Percentiles rank a stretch among this genome's conserved stretches.
Conservation (phyloP, 2,888 invertebrate genomes). For the Lepidocyrtoides sp. region DNA sequence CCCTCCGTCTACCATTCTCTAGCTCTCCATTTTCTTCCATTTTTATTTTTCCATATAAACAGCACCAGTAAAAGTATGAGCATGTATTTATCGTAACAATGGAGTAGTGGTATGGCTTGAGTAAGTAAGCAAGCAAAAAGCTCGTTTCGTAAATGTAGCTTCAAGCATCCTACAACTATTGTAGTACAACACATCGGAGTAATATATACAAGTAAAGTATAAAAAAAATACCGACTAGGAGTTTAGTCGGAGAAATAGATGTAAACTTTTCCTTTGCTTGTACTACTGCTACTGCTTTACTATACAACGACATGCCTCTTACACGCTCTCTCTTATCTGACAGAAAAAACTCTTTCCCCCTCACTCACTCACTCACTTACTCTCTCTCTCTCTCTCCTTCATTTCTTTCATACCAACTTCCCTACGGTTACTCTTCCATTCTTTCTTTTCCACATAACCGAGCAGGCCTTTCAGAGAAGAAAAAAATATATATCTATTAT, state of each 20-base stretch:
- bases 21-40: slow-evolving; percentile 28
- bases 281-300: background rate
- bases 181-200: no score
- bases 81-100: background rate
- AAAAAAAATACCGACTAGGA: slow-evolving; percentile 33
- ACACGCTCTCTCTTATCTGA: slow-evolving; percentile 29
- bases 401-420: slow-evolving; percentile 38
- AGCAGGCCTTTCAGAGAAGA: slow-evolving; percentile 34
- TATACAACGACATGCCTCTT: slow-evolving; percentile 19
- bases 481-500: no score
- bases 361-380: slow-evolving; percentile 25
- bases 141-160: background rate
- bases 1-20: slow-evolving; percentile 79
- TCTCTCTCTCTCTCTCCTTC: slow-evolving; percentile 43
- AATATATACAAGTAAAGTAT: background rate
- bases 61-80: slow-evolving; percentile 30
- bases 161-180: background rate
- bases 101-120: background rate
- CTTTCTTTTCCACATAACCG: slow-evolving; percentile 32
- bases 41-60: slow-evolving; percentile 45
- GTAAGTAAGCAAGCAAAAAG: background rate
- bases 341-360: slow-evolving; percentile 18
- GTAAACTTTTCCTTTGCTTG: slow-evolving; percentile 58
- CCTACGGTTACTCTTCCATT: slow-evolving; percentile 12
- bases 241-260: slow-evolving; percentile 38